Conservation (phyloP, 2,797 vertebrate genomes). For the Masticophis lateralis region DNA sequence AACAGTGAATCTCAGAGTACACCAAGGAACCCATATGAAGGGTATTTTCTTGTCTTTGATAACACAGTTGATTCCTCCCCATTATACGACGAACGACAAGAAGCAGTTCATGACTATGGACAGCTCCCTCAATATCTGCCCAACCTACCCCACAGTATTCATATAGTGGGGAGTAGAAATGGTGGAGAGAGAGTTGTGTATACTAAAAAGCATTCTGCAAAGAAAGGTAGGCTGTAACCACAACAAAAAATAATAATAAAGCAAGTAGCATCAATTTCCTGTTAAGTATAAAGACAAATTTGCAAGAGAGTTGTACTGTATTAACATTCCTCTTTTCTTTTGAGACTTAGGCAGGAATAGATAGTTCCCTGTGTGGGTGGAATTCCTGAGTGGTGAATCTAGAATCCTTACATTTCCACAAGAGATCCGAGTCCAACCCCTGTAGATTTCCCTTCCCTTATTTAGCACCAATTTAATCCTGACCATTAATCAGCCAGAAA, state of each 20-base stretch:
- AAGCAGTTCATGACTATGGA: neutral
- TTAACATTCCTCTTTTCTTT: neutral
- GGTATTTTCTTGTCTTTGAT: constrained; percentile 39
- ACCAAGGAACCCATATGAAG: neutral
- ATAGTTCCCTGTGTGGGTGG: neutral
- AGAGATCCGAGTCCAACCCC: too few relatives aligned
- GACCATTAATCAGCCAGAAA: too few relatives aligned
- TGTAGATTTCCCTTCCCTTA: neutral
- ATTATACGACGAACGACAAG: neutral
- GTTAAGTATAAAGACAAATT: neutral
- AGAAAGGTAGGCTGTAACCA: neutral
- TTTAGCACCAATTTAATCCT: neutral
- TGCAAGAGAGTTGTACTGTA: neutral
- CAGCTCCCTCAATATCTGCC: neutral
- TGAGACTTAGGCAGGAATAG: neutral
- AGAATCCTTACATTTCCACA: neutral
- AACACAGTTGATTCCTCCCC: constrained; percentile 44
- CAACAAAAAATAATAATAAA: neutral
- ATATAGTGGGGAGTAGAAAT: neutral
- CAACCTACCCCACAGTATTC: neutral
- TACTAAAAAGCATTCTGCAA: neutral
- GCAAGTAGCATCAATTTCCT: neutral
- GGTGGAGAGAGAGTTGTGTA: neutral
- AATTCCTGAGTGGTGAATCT: too few relatives aligned
- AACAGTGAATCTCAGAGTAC: neutral